Conservation (phyloP, 2,113 vertebrate species). For the Hippopotamus amphibius region DNA sequence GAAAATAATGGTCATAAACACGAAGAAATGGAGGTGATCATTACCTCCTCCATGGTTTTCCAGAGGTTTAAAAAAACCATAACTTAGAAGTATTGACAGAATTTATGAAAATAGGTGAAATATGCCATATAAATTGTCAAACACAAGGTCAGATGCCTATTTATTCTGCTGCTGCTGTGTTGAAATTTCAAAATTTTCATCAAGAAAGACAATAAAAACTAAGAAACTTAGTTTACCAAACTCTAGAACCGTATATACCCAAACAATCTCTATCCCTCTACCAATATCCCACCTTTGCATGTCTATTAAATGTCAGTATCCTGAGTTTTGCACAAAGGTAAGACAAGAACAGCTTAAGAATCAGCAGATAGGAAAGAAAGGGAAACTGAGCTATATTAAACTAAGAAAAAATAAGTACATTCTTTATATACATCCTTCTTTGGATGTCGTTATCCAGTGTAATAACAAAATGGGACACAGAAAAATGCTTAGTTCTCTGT, state of each 20-base stretch:
- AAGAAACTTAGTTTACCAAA: not conserved
- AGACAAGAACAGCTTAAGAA: not conserved
- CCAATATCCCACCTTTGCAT: not conserved
- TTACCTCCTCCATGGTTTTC: conserved; percentile 37
- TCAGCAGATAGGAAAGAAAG: not conserved
- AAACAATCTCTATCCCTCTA: not conserved
- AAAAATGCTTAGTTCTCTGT: not conserved
- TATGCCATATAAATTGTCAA: not conserved
- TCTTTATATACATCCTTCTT: not conserved
- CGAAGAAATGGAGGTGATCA: not conserved
- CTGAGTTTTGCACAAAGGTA: not conserved
- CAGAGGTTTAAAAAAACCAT: conserved; percentile 3
- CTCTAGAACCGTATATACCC: not conserved
- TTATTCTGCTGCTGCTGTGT: not conserved
- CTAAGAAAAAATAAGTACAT: not conserved
- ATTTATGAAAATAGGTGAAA: conserved; percentile 5
- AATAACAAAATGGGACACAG: not conserved
- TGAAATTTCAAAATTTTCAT: conserved; percentile 47
- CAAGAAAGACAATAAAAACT: conserved; percentile 31
- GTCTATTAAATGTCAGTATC: not conserved
- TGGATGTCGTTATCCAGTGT: not conserved
- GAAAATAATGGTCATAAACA: conserved; percentile 53
- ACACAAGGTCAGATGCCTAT: conserved; percentile 5
- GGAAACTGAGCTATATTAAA: not conserved
- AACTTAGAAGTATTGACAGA: not conserved